phyloP scores from a whole-genome alignment of 2,888 invertebrate species.

The Cataglyphis cursor region DNA sequence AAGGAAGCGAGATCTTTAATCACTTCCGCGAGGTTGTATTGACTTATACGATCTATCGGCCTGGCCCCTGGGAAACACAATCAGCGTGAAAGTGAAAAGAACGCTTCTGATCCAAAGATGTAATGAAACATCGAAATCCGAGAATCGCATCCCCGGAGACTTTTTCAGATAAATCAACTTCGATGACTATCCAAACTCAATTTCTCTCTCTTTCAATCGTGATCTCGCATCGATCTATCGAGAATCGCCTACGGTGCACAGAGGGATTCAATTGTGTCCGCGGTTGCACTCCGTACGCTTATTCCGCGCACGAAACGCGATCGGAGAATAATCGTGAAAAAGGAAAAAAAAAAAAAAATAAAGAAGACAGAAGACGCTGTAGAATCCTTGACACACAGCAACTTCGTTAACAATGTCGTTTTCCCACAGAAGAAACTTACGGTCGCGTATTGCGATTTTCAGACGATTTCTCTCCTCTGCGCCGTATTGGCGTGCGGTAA shows the following conservation, averaged over 20 bases:
- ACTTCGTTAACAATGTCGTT: conserved; percentile 45
- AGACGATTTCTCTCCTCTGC: conserved; percentile 80
- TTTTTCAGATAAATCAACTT: conserved; percentile 69
- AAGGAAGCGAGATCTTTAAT: conserved; percentile 52
- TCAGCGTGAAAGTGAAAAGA: conserved; percentile 76
- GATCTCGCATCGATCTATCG: neutral
- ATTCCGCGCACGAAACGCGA: neutral
- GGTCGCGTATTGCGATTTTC: conserved; percentile 60
- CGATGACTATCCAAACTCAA: conserved; percentile 66
- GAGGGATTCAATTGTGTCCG: neutral
- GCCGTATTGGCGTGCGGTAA: conserved; percentile 75
- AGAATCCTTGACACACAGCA: conserved; percentile 48
- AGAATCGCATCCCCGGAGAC: conserved; percentile 62
- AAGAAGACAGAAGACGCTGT: neutral
- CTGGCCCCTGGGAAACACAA: conserved; percentile 60
- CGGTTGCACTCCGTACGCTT: neutral
- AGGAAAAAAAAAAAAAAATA: neutral
- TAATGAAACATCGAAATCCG: conserved; percentile 64
- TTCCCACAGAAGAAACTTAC: conserved; percentile 37
- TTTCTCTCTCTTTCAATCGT: neutral
- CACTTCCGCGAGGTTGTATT: conserved; percentile 68
- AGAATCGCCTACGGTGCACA: neutral
- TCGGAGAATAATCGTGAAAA: no score
- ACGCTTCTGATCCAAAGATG: conserved; percentile 47
- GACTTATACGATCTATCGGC: conserved; percentile 54